These are phyloP conservation scores for Tarsius wallacei DNA, from an alignment of 2,797 vertebrate species.

Conservation along the genomic window DNA sequence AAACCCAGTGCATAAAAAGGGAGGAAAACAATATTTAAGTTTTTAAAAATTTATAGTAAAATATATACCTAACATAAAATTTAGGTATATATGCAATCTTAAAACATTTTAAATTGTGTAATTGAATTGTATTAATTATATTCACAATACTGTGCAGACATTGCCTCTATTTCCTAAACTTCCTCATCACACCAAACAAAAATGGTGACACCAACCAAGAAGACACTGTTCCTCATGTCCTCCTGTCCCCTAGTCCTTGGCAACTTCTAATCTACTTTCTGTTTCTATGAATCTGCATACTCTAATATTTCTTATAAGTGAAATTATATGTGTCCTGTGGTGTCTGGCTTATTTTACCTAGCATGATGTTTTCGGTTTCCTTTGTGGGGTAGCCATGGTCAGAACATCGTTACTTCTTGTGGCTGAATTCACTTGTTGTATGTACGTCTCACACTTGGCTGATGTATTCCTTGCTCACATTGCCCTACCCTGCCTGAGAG, in stretches of 20 bases:
- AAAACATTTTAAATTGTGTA: background rate
- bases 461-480: background rate
- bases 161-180: background rate
- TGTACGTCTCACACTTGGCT: background rate
- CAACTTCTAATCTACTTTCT: background rate
- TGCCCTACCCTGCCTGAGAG: background rate
- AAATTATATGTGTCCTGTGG: background rate
- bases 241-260: background rate
- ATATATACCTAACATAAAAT: background rate
- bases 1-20: background rate
- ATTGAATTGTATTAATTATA: background rate
- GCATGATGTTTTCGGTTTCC: background rate
- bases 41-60: background rate
- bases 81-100: no score
- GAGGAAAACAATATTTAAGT: background rate
- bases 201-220: background rate
- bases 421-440: background rate
- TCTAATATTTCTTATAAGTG: background rate
- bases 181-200: background rate
- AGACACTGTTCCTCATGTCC: background rate
- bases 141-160: background rate
- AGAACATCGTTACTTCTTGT: background rate
- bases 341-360: background rate
- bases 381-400: background rate
- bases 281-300: background rate